A percentile compares a stretch with the other conserved stretches of the same genome.
Evolutionary conservation across 2,888 invertebrate species (phyloP).

Genomic region (Lysandra coridon): DNA sequence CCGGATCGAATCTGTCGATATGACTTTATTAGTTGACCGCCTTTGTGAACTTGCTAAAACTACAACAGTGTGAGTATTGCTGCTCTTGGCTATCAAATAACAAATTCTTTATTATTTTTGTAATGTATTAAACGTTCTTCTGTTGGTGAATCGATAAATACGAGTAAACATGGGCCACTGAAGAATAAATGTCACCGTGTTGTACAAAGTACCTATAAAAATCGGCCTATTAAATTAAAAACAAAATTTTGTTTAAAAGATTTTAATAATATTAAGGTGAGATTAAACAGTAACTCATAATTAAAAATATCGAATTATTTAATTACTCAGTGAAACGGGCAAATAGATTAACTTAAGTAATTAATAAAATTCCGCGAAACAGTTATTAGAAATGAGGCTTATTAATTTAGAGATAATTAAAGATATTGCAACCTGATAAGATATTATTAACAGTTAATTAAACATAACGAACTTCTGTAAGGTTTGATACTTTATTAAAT

Average conservation of each 20-base stretch:
- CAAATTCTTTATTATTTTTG: too few relatives aligned
- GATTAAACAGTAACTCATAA: too few relatives aligned
- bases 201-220: background rate
- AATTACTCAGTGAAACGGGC: background rate
- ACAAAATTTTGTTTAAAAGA: background rate
- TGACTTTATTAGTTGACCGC: slow-evolving; percentile 2
- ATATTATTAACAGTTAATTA: background rate
- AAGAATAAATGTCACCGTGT: background rate
- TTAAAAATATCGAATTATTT: background rate
- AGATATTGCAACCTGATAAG: background rate
- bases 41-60: background rate
- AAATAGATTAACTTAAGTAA: background rate
- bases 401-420: background rate
- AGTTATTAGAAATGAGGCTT: background rate
- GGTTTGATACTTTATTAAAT: background rate
- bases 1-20: background rate
- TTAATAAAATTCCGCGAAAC: background rate
- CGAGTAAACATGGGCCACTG: background rate
- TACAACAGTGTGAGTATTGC: background rate
- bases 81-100: background rate
- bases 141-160: too few relatives aligned
- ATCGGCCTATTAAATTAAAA: background rate
- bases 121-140: too few relatives aligned
- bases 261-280: too few relatives aligned
- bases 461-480: background rate